Percentiles rank a stretch among this genome's conserved stretches.
Evolutionary conservation across 92 coral and sea anemone species (phyloP).

Genomic region (Siderastrea siderea): DNA sequence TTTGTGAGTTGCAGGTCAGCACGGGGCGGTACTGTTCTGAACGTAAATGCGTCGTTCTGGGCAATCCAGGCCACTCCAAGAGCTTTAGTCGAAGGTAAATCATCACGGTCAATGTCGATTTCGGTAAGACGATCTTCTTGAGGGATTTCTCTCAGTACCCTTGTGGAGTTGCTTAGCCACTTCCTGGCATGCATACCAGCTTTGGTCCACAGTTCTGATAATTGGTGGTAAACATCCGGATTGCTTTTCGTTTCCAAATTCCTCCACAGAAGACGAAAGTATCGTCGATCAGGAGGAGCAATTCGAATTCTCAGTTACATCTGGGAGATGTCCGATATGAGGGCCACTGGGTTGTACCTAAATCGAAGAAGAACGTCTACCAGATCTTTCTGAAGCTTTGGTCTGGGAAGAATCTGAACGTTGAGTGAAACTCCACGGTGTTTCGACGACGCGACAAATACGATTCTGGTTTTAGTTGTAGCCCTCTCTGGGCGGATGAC

Average conservation of each 20-base stretch:
- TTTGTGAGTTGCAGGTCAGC: too few species aligned
- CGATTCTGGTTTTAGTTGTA: conserved; percentile 11
- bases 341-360: conserved; percentile 13
- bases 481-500: too few species aligned
- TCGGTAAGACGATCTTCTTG: not conserved
- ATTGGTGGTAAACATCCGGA: conserved; percentile 5
- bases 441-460: conserved; percentile 13
- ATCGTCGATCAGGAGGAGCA: not conserved
- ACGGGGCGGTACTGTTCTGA: not conserved
- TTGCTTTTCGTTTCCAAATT: not conserved
- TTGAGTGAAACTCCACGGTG: not conserved
- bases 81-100: not conserved
- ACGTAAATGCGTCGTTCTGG: not conserved
- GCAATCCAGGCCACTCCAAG: not conserved
- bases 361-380: conserved; percentile 23
- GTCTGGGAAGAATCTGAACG: conserved; percentile 3
- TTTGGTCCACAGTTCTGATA: too few species aligned
- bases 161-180: too few species aligned
- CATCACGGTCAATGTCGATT: not conserved
- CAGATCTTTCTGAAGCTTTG: conserved; percentile 26
- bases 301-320: conserved; percentile 22
- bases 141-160: not conserved
- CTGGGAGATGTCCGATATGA: conserved; percentile 15
- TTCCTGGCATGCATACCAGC: too few species aligned
- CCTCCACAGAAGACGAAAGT: conserved; percentile 30